These are phyloP conservation scores for Agriopis aurantiaria DNA, from an alignment of 2,888 invertebrate genomes.

Conservation along the genomic window DNA sequence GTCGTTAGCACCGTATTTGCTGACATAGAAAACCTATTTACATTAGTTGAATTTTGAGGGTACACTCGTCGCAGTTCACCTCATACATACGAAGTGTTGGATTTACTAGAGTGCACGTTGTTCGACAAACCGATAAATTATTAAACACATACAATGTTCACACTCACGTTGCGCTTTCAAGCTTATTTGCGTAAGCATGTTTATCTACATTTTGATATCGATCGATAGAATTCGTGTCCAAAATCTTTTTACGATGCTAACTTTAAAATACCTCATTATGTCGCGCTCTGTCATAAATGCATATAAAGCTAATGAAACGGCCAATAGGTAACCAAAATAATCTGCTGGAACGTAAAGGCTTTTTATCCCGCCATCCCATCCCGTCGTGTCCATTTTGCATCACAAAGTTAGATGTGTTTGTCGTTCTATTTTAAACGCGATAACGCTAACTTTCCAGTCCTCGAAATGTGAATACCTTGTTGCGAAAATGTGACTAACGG, in stretches of 20 bases:
- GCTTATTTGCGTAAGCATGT: constrained; percentile 29
- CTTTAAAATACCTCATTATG: neutral
- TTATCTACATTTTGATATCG: constrained; percentile 13
- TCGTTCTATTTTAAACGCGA: constrained; percentile 85
- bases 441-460: constrained; percentile 85
- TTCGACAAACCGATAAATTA: constrained; percentile 30
- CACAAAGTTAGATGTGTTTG: constrained; percentile 84
- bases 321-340: constrained; percentile 52
- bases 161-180: constrained; percentile 29
- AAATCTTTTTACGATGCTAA: neutral
- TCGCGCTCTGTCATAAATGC: neutral
- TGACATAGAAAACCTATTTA: constrained; percentile 1
- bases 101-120: constrained; percentile 13
- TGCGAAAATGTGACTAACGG: constrained; percentile 86
- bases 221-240: neutral
- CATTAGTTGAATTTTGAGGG: constrained; percentile 13
- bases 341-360: constrained; percentile 51
- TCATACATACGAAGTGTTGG: constrained; percentile 21
- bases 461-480: constrained; percentile 87
- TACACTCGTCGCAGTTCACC: constrained; percentile 20
- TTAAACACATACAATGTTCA: constrained; percentile 32
- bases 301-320: constrained; percentile 11
- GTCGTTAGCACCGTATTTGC: neutral
- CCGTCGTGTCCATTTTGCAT: constrained; percentile 80
- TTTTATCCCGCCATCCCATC: constrained; percentile 51